These are phyloP conservation scores for Lophius piscatorius DNA, from an alignment of 2,113 vertebrate genomes.

Conservation along the genomic window DNA sequence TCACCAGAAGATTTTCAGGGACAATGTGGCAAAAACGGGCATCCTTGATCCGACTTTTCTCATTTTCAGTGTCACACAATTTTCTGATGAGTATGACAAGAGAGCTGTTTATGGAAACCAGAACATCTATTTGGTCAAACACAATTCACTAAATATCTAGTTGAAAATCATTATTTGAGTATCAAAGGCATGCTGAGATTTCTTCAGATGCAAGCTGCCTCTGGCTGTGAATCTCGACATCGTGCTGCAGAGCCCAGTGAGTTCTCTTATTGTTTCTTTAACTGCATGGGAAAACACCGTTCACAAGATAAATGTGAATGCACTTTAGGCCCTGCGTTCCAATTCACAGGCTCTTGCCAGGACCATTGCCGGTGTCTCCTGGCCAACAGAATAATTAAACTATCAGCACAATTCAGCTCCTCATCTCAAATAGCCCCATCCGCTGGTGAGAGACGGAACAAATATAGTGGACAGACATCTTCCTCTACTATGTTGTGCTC, in stretches of 20 bases:
- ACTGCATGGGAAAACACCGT: slow-evolving; percentile 10
- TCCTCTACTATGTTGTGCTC: too few relatives aligned
- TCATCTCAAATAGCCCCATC: slow-evolving; percentile 45
- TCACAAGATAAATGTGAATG: slow-evolving; percentile 13
- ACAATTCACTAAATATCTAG: not conserved
- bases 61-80: not conserved
- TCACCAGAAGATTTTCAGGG: slow-evolving; percentile 1
- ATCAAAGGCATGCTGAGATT: not conserved
- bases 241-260: not conserved
- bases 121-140: too few relatives aligned
- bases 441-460: slow-evolving; percentile 37
- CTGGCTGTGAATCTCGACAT: not conserved
- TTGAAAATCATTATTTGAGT: not conserved
- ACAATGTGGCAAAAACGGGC: not conserved
- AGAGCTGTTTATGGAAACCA: too few relatives aligned
- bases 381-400: slow-evolving; percentile 9
- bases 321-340: slow-evolving; percentile 7
- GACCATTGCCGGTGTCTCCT: not conserved
- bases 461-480: not conserved
- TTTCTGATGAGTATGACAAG: not conserved
- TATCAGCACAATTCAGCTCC: not conserved
- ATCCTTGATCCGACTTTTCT: not conserved
- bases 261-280: slow-evolving; percentile 2
- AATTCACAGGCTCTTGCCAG: not conserved
- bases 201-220: not conserved